These are phyloP conservation scores for Leptarthrus brevirostris DNA, from an alignment of 2,888 invertebrate species.

Conservation along the genomic window DNA sequence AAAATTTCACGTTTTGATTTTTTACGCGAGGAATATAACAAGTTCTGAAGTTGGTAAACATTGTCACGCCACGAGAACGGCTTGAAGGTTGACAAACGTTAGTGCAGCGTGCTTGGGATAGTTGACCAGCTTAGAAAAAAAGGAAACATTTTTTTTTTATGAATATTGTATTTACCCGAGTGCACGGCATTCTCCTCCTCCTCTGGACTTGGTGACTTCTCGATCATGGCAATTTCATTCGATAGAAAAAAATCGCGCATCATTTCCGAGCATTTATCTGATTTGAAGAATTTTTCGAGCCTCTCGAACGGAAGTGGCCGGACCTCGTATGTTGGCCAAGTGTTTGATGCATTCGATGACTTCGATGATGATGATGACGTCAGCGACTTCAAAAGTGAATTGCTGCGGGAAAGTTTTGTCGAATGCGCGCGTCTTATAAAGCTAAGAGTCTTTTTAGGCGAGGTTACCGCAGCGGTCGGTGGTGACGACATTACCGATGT, in stretches of 20 bases:
- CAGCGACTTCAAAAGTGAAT: conserved; percentile 72
- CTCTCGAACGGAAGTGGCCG: conserved; percentile 63
- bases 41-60: background rate
- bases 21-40: background rate
- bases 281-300: conserved; percentile 64
- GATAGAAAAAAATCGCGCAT: conserved; percentile 65
- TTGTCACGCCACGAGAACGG: conserved; percentile 27
- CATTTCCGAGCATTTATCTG: conserved; percentile 64
- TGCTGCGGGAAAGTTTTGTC: conserved; percentile 77
- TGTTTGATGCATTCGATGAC: background rate
- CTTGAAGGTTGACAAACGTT: conserved; percentile 4
- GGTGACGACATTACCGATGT: conserved; percentile 57
- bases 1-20: conserved; percentile 23
- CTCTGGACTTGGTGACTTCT: conserved; percentile 67
- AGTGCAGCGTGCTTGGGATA: background rate
- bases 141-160: no score
- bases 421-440: conserved; percentile 79
- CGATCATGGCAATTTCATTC: conserved; percentile 59
- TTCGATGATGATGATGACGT: conserved; percentile 64
- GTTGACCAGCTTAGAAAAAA: conserved; percentile 6
- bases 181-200: conserved; percentile 77
- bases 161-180: conserved; percentile 72
- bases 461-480: conserved; percentile 64
- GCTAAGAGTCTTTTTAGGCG: conserved; percentile 71
- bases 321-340: conserved; percentile 61